Percentiles rank a stretch among this genome's conserved stretches.
Conservation (phyloP, 2,113 vertebrate species). For the Lates calcarifer region DNA sequence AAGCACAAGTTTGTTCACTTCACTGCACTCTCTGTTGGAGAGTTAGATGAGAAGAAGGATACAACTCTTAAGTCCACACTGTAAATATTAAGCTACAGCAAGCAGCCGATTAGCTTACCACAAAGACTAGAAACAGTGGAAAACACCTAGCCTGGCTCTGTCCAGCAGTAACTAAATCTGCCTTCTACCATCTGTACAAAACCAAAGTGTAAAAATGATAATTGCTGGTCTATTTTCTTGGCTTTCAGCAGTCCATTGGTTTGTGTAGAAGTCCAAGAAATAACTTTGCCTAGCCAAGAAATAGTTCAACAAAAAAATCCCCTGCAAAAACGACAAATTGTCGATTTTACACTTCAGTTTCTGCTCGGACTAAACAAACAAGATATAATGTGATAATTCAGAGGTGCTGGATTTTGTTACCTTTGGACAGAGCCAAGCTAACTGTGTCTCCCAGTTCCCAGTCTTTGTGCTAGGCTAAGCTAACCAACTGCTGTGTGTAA, state of each 20-base stretch:
- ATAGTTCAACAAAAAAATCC: not conserved
- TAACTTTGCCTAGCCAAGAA: not conserved
- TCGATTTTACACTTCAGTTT: not conserved
- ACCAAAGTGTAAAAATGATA: slow-evolving; percentile 6
- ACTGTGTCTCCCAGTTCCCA: not conserved
- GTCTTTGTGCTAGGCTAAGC: not conserved
- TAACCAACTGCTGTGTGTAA: not conserved
- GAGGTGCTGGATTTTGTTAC: not conserved
- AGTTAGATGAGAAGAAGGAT: not conserved
- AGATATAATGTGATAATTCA: not conserved
- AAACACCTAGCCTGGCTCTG: not conserved
- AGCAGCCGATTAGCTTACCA: not conserved
- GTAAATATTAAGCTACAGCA: not conserved
- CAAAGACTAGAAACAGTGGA: not conserved
- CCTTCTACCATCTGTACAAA: not conserved
- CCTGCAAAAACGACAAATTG: not conserved
- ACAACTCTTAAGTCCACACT: not conserved
- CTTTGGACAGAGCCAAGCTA: not conserved
- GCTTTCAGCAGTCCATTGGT: not conserved
- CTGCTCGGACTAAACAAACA: not conserved
- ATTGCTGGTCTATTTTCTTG: not conserved
- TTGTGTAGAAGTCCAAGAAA: not conserved
- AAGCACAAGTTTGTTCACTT: not conserved
- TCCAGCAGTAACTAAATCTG: not conserved
- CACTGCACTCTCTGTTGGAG: not conserved